These are phyloP conservation scores for Cacatua alba DNA, from an alignment of 2,113 vertebrate species.

Conservation along the genomic window DNA sequence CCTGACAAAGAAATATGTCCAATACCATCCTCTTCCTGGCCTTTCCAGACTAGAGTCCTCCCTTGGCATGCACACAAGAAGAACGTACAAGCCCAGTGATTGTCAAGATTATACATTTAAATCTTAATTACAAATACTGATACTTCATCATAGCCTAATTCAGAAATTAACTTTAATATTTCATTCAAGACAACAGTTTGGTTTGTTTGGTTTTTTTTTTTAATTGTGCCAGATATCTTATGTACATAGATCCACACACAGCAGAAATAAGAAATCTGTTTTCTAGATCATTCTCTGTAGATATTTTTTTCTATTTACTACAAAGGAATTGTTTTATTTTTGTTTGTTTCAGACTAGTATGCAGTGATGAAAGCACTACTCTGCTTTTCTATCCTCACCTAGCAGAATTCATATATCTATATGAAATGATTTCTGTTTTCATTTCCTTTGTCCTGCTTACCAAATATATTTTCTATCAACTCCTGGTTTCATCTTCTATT, in stretches of 20 bases:
- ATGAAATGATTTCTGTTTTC: constrained; percentile 15
- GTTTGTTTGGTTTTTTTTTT: neutral
- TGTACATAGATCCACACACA: neutral
- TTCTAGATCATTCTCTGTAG: neutral
- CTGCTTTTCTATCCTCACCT: neutral
- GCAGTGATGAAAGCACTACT: neutral
- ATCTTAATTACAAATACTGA: neutral
- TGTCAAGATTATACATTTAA: neutral
- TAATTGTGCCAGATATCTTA: neutral
- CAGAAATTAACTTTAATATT: neutral
- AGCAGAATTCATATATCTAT: neutral
- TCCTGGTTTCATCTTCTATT: constrained; percentile 31
- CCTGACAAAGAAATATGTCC: neutral
- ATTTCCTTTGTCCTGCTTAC: constrained; percentile 14
- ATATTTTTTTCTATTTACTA: neutral
- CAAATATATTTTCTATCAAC: constrained; percentile 44
- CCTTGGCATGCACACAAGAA: neutral
- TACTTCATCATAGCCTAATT: neutral
- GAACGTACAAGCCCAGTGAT: neutral
- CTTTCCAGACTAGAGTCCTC: neutral
- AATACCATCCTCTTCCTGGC: neutral
- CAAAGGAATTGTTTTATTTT: neutral
- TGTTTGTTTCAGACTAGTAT: neutral
- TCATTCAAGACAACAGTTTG: neutral
- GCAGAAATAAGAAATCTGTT: neutral